Conservation (phyloP, 30 jellyfish, hydroid and myxozoan species). For the Thelohanellus kitauei region DNA sequence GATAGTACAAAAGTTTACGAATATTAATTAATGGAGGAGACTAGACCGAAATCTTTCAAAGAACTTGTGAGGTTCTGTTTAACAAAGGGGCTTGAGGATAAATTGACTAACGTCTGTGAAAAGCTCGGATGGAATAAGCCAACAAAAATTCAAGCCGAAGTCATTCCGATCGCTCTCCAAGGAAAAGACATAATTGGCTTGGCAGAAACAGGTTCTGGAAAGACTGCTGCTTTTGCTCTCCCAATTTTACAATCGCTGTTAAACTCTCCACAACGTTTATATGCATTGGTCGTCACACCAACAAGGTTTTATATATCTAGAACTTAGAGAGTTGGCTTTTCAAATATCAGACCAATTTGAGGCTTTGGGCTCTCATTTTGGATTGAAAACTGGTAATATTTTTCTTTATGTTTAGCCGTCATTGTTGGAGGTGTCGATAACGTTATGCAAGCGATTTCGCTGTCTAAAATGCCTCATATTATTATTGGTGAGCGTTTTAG, state of each 20-base stretch:
- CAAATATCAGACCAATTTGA: conserved; percentile 90
- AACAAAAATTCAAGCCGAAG: conserved; percentile 49
- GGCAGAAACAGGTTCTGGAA: conserved; percentile 97
- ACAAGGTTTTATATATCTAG: conserved; percentile 20
- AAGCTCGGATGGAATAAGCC: conserved; percentile 66
- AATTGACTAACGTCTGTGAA: no score
- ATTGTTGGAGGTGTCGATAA: conserved; percentile 84
- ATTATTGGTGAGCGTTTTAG: conserved; percentile 28
- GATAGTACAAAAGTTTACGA: no score
- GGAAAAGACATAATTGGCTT: conserved; percentile 60
- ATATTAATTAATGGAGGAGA: no score
- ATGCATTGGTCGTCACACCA: conserved; percentile 62
- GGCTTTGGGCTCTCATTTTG: conserved; percentile 82
- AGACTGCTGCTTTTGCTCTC: conserved; percentile 88
- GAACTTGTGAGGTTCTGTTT: no score
- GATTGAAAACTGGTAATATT: conserved; percentile 51
- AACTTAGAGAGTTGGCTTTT: conserved; percentile 46
- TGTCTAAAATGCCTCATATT: conserved; percentile 74
- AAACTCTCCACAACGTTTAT: conserved; percentile 58
- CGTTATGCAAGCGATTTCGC: conserved; percentile 61
- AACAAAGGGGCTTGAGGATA: no score
- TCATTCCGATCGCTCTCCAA: conserved; percentile 58
- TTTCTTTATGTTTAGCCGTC: conserved; percentile 17
- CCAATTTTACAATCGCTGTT: conserved; percentile 51
- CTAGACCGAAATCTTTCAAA: no score